phyloP scores from a whole-genome alignment of 2,888 invertebrate genomes.

The Schrankia costaestrigalis region DNA sequence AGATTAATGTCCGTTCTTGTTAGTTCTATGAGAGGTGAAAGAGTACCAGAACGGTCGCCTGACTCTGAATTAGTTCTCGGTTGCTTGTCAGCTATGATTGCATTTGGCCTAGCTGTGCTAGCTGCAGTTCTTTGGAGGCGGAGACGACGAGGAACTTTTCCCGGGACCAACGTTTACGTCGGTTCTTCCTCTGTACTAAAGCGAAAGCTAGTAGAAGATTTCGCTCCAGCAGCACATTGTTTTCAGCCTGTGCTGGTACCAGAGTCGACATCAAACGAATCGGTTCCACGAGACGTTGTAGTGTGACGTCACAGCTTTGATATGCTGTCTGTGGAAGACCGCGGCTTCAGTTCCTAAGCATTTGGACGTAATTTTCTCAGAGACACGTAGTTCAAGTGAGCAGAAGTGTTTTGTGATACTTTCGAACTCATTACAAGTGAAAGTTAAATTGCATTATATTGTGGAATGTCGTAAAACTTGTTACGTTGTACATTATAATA shows the following conservation, averaged over 20 bases:
- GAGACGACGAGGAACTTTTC: conserved; percentile 76
- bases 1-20: conserved; percentile 82
- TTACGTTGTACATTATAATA: conserved; percentile 41
- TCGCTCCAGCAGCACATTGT: conserved; percentile 70
- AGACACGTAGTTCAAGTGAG: conserved; percentile 48
- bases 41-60: conserved; percentile 72
- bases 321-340: conserved; percentile 78
- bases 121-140: conserved; percentile 80
- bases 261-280: conserved; percentile 64
- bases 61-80: conserved; percentile 81
- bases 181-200: conserved; percentile 82
- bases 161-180: conserved; percentile 81
- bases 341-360: conserved; percentile 79
- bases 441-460: conserved; percentile 47
- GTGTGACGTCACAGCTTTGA: conserved; percentile 85
- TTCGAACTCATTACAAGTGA: conserved; percentile 42
- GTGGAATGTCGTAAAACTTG: conserved; percentile 50
- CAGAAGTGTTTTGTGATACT: conserved; percentile 47
- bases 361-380: conserved; percentile 51
- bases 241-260: conserved; percentile 82
- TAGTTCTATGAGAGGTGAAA: conserved; percentile 82
- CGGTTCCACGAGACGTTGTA: conserved; percentile 76
- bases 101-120: conserved; percentile 72
- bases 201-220: conserved; percentile 82
- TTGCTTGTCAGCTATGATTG: conserved; percentile 80